Evolutionary conservation across 2,113 vertebrate species (phyloP), one percentile per base, ranked within the genome.

Genomic region (Thunnus maccoyii): DNA sequence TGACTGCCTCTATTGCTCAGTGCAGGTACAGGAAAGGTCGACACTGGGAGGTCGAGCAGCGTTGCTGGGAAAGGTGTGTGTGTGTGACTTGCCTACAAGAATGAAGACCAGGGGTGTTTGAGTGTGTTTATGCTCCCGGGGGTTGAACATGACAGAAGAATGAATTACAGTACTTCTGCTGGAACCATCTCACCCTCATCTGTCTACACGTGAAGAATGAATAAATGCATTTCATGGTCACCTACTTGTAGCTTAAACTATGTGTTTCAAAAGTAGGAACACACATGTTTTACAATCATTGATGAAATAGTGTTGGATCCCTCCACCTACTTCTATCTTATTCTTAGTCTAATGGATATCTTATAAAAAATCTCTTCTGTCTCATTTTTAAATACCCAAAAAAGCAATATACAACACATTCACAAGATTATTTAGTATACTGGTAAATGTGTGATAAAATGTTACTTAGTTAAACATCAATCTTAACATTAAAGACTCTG

Each of bases 141-240:
- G 70, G 62, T 32, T 57, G 55, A 82, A 90, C 44, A 48, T 76
- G 80, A 65, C 63, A 80, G 65, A 57, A 15, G 30, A 66, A 78
- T 79, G 20, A 84, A 77, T 83, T 60, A 50, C 61, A 61, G 72
- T 17, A 51, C 52, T 12, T 84, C 58, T 47, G 22, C 72, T 64
- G 72, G n/a, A 54, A 64, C 46, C 5, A 72, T 57, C 54, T 80
- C 44, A 17, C 12, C 25, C 46, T 44, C 65, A 1, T 17, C 50
- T 52, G 25, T 67, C 64, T 32, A 48, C 54, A 46, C 36, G 46
- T 9, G 1, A 76, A 22, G 20, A 56, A 74, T 47, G 25, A 64
- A 47, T 46, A 60, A 52, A 62, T 57, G 51, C 15, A 20, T 79
- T 74, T 58, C 41, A 70, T 52, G 25, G 52, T 65, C 48, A 48